A percentile compares a stretch with the other conserved stretches of the same genome.
Conservation (phyloP, 2,797 vertebrate species). For the Lutjanus campechanus region DNA sequence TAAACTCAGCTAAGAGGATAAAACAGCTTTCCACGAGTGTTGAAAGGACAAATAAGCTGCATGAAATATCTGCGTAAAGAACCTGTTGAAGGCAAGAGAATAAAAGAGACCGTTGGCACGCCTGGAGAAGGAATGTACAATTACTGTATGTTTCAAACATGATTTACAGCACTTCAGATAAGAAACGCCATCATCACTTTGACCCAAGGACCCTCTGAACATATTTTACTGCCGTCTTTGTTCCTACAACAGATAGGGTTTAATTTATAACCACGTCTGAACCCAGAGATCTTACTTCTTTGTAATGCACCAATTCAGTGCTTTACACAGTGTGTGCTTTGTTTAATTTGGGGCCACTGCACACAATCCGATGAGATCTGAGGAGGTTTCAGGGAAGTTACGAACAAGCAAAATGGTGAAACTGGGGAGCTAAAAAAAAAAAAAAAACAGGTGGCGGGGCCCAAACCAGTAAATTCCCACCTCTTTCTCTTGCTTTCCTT, state of each 20-base stretch:
- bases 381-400: background rate
- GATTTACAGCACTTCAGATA: constrained; percentile 19
- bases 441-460: background rate
- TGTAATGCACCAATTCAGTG: background rate
- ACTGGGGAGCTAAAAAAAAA: too few relatives aligned
- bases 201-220: background rate
- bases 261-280: constrained; percentile 14
- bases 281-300: background rate
- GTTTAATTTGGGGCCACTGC: background rate
- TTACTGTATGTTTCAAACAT: background rate
- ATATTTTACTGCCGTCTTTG: background rate
- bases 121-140: background rate
- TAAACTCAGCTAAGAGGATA: background rate
- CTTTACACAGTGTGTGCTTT: background rate
- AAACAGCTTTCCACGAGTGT: background rate
- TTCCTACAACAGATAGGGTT: background rate
- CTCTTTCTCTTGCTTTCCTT: too few relatives aligned
- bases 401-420: background rate
- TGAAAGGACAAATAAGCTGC: background rate
- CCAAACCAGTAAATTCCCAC: background rate
- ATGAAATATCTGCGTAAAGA: background rate
- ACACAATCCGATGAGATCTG: background rate
- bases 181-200: background rate
- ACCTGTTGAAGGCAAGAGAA: background rate
- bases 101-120: background rate